Percentiles rank a stretch among this genome's conserved stretches.
Conservation (phyloP, 2,113 vertebrate genomes). For the Crocuta crocuta region DNA sequence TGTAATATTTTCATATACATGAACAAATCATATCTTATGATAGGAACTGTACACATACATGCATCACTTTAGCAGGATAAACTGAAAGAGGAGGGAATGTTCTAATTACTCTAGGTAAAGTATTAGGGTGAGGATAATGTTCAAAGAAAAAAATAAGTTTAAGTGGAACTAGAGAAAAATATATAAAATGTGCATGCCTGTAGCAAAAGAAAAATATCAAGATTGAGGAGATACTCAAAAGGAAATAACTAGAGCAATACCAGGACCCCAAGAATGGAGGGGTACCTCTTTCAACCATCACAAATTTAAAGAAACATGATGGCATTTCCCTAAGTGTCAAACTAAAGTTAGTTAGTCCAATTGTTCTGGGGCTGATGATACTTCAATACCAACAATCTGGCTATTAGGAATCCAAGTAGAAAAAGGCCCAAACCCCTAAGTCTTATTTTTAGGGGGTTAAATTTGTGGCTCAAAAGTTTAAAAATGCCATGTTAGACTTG, state of each 20-base stretch:
- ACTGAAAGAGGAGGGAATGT: neutral
- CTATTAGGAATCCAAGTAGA: neutral
- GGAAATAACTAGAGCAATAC: neutral
- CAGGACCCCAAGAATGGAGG: neutral
- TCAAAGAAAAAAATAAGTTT: neutral
- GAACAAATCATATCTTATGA: neutral
- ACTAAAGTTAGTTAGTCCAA: neutral
- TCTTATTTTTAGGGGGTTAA: neutral
- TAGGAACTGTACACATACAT: neutral
- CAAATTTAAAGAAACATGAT: neutral
- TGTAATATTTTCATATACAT: neutral
- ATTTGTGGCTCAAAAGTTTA: neutral
- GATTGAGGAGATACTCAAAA: neutral
- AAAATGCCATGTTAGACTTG: neutral
- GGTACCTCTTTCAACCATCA: neutral
- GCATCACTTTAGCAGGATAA: neutral
- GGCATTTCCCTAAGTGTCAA: neutral
- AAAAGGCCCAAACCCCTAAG: neutral
- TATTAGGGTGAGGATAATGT: neutral
- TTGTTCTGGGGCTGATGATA: neutral
- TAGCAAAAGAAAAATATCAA: neutral
- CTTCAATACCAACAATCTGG: neutral
- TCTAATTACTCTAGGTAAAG: neutral
- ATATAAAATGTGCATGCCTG: neutral
- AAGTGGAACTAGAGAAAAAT: neutral